Conservation (phyloP, 2,113 vertebrate genomes). For the Oxyura jamaicensis region DNA sequence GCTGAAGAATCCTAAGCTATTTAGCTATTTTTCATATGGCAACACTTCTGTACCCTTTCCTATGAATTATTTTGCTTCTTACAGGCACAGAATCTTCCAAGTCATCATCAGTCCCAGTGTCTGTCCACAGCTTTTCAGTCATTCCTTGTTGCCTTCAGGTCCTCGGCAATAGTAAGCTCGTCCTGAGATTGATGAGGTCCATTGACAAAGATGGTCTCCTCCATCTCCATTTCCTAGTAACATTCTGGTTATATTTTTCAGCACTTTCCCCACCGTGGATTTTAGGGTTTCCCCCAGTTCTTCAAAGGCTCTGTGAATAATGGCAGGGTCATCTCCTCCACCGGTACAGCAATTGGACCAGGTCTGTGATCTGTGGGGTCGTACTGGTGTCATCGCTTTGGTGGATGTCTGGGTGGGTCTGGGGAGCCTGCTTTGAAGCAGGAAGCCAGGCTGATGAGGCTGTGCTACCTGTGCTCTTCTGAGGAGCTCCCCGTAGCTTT, state of each 20-base stretch:
- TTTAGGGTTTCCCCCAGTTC: neutral
- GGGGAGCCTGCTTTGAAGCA: no score
- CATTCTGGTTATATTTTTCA: neutral
- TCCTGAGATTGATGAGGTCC: neutral
- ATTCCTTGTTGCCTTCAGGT: neutral
- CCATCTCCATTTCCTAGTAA: neutral
- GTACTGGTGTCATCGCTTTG: no score
- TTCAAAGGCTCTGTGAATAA: neutral
- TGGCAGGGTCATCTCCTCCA: fast-evolving
- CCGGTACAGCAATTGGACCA: neutral
- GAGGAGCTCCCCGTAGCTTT: neutral
- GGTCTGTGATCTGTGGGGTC: no score
- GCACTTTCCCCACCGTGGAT: neutral
- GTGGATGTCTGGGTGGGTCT: no score
- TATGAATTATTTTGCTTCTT: neutral
- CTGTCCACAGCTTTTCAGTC: neutral
- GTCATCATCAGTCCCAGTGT: neutral
- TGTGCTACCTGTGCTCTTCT: no score
- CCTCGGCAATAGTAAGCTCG: neutral
- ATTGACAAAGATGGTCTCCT: neutral
- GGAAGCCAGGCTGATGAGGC: no score
- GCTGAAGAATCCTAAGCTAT: neutral
- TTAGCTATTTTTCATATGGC: neutral
- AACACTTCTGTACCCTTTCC: neutral
- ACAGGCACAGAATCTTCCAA: neutral